Evolutionary conservation across 1,140 invertebrate genomes (phyloP), one percentile per base, ranked within the genome.

Genomic region (Rhyacophila brunnea): DNA sequence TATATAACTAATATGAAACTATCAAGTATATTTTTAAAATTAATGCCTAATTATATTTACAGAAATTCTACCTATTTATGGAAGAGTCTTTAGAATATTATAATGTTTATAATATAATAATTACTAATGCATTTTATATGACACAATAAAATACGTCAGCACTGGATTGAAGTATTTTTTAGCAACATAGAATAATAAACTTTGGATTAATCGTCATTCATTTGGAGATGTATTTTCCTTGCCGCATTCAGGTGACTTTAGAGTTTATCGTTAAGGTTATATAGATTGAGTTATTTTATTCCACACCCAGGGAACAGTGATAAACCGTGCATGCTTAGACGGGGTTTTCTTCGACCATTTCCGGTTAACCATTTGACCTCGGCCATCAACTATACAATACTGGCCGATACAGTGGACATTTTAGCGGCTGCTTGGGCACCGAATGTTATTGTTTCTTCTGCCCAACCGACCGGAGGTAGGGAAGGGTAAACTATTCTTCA

Each of bases 401-500:
- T 56, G 53, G 53, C 53, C 53, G 53, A 19, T 47, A 42, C 38
- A 15, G 6, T 13, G 53, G 43, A 45, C 6, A 17, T 10, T 45
- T 45, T 17, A 45, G n/a, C 43, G 18, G 10, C 43, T 11, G 38
- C 43, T 6, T 10, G 17, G 43, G n/a, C 14, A 5, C 43, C 4
- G 5, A 14, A 17, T n/a, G 43, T 45, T 45, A 45, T 45, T 15
- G 13, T n/a, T 17, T 17, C 6, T 45, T 15, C n/a, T 5, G 18
- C 18, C 43, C 43, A 5, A 40, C 15, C 38, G n/a, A n/a, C 15
- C 38, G 15, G 11, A 13, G 5, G 15, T 40, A n/a, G 5, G n/a
- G n/a, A 17, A 48, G 20, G 35, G 18, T 1, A 53, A 42, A 34
- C 47, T 63, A 63, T 51, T 74, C 72, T 32, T 60, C 68, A 45